phyloP scores from a whole-genome alignment of 1,140 invertebrate genomes.

The Meloidogyne floridensis region DNA sequence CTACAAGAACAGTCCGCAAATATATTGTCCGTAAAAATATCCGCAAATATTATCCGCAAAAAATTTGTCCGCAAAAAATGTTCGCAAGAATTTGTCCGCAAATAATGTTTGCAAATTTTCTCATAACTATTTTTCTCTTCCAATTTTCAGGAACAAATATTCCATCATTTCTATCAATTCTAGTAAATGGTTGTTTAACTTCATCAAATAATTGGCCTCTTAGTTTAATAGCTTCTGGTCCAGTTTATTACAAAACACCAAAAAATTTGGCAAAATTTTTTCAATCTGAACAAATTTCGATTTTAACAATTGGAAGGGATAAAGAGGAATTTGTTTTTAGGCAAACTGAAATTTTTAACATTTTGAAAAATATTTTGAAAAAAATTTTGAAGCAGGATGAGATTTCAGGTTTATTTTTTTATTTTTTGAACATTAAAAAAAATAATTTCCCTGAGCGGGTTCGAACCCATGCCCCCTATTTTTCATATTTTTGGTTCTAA shows the following conservation, averaged over 20 bases:
- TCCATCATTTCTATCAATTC: neutral
- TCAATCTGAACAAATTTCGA: neutral
- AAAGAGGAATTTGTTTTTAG: neutral
- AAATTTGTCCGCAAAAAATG: too few species aligned
- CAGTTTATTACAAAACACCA: neutral
- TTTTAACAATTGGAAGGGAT: neutral
- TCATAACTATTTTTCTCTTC: too few species aligned
- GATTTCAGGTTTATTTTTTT: too few species aligned
- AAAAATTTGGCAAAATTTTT: neutral
- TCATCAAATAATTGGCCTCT: neutral
- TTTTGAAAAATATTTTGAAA: neutral
- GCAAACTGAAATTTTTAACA: neutral
- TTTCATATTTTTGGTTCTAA: too few species aligned
- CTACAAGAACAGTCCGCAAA: too few species aligned
- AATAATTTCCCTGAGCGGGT: too few species aligned
- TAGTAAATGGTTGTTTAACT: constrained; percentile 1
- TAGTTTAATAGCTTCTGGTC: neutral
- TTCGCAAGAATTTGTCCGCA: too few species aligned
- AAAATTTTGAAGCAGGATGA: too few species aligned
- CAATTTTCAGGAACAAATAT: neutral
- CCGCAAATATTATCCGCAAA: too few species aligned
- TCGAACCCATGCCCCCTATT: too few species aligned
- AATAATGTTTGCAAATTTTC: neutral
- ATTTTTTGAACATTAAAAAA: too few species aligned
- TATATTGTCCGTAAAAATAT: too few species aligned